phyloP scores from a whole-genome alignment of 2,113 vertebrate genomes.

The Paedocypris sp. region DNA sequence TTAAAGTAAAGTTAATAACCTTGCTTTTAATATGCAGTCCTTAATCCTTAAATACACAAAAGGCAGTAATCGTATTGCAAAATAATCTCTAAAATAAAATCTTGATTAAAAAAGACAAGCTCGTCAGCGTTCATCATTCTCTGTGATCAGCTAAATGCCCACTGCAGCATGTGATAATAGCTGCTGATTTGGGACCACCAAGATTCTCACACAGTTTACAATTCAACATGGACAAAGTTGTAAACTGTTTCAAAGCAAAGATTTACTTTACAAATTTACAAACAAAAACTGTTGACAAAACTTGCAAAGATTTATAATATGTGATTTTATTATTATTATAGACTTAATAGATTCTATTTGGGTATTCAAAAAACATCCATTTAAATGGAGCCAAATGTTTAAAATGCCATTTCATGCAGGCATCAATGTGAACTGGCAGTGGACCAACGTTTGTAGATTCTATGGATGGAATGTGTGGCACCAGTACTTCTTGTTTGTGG shows the following conservation, averaged over 20 bases:
- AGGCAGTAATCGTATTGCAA: neutral
- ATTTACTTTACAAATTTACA: too few species aligned
- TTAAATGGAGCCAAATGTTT: neutral
- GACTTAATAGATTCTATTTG: too few species aligned
- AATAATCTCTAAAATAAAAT: slow-evolving; percentile 2
- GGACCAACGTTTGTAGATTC: slow-evolving; percentile 5
- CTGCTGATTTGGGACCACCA: neutral
- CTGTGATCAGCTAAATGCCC: neutral
- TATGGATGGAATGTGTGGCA: slow-evolving; percentile 13
- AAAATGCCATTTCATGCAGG: slow-evolving; percentile 12
- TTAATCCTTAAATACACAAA: slow-evolving; percentile 10
- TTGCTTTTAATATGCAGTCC: neutral
- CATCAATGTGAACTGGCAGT: slow-evolving; percentile 14
- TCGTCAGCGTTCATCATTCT: neutral
- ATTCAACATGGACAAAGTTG: slow-evolving; percentile 9
- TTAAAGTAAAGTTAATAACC: neutral
- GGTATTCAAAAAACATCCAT: neutral
- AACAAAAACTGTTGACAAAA: too few species aligned
- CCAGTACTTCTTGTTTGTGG: neutral
- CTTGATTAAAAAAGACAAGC: neutral
- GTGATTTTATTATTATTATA: too few species aligned
- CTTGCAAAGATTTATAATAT: too few species aligned
- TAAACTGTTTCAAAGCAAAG: too few species aligned
- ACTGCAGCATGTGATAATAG: slow-evolving; percentile 2
- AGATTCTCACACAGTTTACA: neutral